These are phyloP conservation scores for Antechinus flavipes DNA, from an alignment of 2,113 vertebrate species.

Conservation along the genomic window DNA sequence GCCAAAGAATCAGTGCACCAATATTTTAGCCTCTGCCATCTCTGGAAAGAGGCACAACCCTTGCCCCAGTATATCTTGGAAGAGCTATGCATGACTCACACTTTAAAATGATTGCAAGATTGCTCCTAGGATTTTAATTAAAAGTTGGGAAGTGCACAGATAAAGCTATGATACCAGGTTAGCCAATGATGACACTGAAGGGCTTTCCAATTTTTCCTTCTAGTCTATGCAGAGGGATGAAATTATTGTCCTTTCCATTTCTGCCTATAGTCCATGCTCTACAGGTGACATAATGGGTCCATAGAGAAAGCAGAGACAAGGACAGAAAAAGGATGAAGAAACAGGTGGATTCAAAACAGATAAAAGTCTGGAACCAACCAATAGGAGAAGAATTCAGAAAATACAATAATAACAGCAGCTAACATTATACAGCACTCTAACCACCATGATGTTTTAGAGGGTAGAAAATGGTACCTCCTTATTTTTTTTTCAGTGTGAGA, in stretches of 20 bases:
- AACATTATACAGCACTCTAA: not conserved
- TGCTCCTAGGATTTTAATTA: slow-evolving; percentile 59
- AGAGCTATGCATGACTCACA: not conserved
- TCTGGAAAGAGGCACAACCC: slow-evolving; percentile 13
- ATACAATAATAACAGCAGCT: not conserved
- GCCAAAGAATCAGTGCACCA: not conserved
- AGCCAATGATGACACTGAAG: slow-evolving; percentile 24
- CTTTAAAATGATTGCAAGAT: slow-evolving; percentile 26
- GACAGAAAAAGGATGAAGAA: not conserved
- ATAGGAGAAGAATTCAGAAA: not conserved
- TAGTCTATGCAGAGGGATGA: slow-evolving; percentile 31
- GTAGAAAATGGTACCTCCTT: not conserved
- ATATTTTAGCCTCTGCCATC: not conserved
- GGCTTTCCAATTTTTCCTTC: slow-evolving; percentile 31
- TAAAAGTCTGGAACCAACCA: not conserved
- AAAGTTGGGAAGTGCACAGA: slow-evolving; percentile 18
- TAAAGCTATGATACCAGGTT: not conserved
- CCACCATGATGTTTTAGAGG: not conserved
- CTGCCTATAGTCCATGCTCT: slow-evolving; percentile 5
- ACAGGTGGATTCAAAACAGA: not conserved
- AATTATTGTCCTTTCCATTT: not conserved
- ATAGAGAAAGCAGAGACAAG: not conserved
- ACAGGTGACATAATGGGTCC: not conserved
- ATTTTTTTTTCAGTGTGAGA: not conserved
- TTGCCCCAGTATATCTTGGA: not conserved